Conservation (phyloP, 2,888 invertebrate genomes). For the Spicauda simplicius region DNA sequence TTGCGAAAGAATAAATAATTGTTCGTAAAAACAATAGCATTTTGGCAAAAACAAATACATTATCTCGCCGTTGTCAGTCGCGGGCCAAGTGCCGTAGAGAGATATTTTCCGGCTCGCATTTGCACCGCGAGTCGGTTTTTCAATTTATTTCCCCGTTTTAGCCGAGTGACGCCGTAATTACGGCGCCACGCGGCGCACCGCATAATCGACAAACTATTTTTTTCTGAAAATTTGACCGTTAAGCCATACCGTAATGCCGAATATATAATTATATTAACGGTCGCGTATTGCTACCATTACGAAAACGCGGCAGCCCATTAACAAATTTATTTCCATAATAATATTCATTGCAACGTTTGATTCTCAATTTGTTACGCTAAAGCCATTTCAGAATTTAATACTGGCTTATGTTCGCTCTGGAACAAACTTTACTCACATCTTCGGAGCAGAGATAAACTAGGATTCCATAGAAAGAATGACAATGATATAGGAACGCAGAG, state of each 20-base stretch:
- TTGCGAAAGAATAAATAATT: slow-evolving; percentile 64
- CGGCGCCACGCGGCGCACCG: slow-evolving; percentile 61
- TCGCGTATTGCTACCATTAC: not conserved
- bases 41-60: slow-evolving; percentile 77
- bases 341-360: not conserved
- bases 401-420: not conserved
- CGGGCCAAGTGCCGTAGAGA: slow-evolving; percentile 67
- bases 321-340: not conserved
- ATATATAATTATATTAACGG: slow-evolving; percentile 22
- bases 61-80: slow-evolving; percentile 70
- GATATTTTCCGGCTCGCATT: slow-evolving; percentile 72
- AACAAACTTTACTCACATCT: slow-evolving; percentile 13
- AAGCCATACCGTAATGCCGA: slow-evolving; percentile 18
- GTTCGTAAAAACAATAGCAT: slow-evolving; percentile 69
- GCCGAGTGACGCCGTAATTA: slow-evolving; percentile 77
- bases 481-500: slow-evolving; percentile 64
- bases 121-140: slow-evolving; percentile 75
- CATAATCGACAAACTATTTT: slow-evolving; percentile 66
- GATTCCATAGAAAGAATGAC: slow-evolving; percentile 58
- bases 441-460: slow-evolving; percentile 44
- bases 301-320: slow-evolving; percentile 1
- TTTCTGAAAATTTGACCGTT: slow-evolving; percentile 48
- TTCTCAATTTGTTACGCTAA: not conserved
- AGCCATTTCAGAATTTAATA: not conserved
- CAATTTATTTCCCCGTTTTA: slow-evolving; percentile 81